Base-by-base conservation (phyloP, 2,113 vertebrate species). In the Corydoras sp. region DNA sequence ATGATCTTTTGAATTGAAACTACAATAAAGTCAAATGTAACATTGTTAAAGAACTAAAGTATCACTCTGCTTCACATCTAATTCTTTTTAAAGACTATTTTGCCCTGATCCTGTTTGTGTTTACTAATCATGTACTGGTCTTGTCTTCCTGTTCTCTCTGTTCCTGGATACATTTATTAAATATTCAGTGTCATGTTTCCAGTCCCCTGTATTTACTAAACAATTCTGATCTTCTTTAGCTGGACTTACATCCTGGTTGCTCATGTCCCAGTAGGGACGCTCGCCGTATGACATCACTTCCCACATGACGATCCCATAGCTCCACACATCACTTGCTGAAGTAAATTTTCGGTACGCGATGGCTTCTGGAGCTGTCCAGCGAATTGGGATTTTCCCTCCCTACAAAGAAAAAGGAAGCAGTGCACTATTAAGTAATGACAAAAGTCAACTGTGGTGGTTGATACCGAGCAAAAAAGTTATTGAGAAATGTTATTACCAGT, bases 301-400 rank as follows among this genome's bases (percentile, higher is more conserved):
- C 97, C 96, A 98, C 97, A 99, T 99, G 84, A 99, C 95, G 0
- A 99, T 97, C 30, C 96, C 97, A 0, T 98, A 99, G 84, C 97
- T 99, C 97, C 97, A 99, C 59, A 97, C 97, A 0, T 99, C 97
- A 0, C 95, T 97, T 73, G 97, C 96, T 0, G 96, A 99, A 5
- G 97, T 98, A 88, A 99, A 99, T 82, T 98, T 98, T 85, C 96
- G 92, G 86, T 97, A 97, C 68, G 95, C 93, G 1, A 99, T 98
- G 24, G 97, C 97, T 84, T 99, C 97, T 0, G 96, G 97, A 59
- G 97, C 96, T 0, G 96, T 99, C 96, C 97, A 99, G 72, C 95
- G 93, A 79, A 99, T 99, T 0, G 97, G 97, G 77, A 99, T 99
- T 85, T 99, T 98, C 0, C 97, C 97, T 8, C 96, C 97, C 96